Evolutionary conservation across 1,140 invertebrate genomes (phyloP).

Genomic region (Plectrocnemia conspersa): DNA sequence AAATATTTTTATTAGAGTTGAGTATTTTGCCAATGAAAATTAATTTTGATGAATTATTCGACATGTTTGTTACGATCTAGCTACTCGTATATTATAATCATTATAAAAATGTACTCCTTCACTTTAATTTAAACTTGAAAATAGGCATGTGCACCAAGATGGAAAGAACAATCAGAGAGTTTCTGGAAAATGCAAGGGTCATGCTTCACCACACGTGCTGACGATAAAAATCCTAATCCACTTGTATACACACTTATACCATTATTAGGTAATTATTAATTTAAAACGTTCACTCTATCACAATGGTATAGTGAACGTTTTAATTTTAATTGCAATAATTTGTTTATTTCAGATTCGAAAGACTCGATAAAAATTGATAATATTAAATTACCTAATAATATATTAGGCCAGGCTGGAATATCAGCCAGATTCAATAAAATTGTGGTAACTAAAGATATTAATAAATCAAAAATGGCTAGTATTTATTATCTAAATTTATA

Average conservation of each 20-base stretch:
- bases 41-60: not conserved
- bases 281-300: not conserved
- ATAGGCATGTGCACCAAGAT: conserved; percentile 33
- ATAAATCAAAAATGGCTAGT: conserved; percentile 14
- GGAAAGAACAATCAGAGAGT: conserved; percentile 21
- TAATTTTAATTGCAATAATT: conserved; percentile 1
- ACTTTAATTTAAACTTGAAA: conserved; percentile 7
- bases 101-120: not conserved
- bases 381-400: conserved; percentile 6
- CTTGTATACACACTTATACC: conserved; percentile 7
- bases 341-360: conserved; percentile 4
- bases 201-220: conserved; percentile 26
- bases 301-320: not conserved
- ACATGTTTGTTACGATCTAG: not conserved
- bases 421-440: conserved; percentile 37
- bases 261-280: conserved; percentile 12
- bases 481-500: not conserved
- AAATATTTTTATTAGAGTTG: not conserved
- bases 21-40: not conserved
- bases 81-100: no score
- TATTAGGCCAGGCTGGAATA: conserved; percentile 41
- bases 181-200: conserved; percentile 23
- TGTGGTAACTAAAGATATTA: conserved; percentile 13
- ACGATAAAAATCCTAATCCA: conserved; percentile 2
- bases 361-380: not conserved